Conservation (phyloP, 2,888 invertebrate species). For the Belgica antarctica region DNA sequence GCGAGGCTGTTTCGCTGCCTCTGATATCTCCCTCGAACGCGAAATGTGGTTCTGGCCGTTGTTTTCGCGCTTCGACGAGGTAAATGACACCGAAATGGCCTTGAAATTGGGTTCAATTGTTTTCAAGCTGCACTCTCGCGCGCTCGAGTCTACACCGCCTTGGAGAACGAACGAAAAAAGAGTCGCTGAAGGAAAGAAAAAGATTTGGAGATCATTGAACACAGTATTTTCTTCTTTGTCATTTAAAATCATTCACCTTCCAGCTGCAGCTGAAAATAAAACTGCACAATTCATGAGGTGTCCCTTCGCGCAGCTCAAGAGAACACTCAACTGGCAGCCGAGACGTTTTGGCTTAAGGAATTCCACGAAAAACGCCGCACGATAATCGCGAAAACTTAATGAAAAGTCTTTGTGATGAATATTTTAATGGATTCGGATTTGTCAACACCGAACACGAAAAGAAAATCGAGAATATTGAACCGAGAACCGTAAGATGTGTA, state of each 20-base stretch:
- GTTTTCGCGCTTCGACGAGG: constrained; percentile 7
- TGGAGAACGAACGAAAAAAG: not conserved
- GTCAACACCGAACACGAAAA: constrained; percentile 10
- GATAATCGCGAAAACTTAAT: not conserved
- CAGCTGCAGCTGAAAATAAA: no score
- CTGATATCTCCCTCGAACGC: no score
- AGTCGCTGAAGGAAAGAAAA: not conserved
- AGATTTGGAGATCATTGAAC: constrained; percentile 29
- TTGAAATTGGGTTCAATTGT: constrained; percentile 40
- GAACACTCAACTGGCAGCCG: no score
- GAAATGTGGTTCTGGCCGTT: constrained; percentile 4
- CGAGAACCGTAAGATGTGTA: constrained; percentile 11
- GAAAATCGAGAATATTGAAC: constrained; percentile 28
- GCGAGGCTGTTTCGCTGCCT: not conserved
- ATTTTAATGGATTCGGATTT: not conserved
- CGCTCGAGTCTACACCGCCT: not conserved
- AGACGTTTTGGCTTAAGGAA: no score
- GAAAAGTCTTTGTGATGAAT: not conserved
- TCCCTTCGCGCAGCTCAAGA: no score
- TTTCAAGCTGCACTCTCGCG: not conserved
- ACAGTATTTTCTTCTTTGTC: constrained; percentile 21
- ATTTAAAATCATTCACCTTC: constrained; percentile 36
- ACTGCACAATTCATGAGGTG: not conserved
- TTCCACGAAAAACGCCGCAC: not conserved
- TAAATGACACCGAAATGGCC: constrained; percentile 35